Evolutionary conservation across 2,888 invertebrate species (phyloP), one percentile per base, ranked within the genome.

Genomic region (Diplazon laetatorius): DNA sequence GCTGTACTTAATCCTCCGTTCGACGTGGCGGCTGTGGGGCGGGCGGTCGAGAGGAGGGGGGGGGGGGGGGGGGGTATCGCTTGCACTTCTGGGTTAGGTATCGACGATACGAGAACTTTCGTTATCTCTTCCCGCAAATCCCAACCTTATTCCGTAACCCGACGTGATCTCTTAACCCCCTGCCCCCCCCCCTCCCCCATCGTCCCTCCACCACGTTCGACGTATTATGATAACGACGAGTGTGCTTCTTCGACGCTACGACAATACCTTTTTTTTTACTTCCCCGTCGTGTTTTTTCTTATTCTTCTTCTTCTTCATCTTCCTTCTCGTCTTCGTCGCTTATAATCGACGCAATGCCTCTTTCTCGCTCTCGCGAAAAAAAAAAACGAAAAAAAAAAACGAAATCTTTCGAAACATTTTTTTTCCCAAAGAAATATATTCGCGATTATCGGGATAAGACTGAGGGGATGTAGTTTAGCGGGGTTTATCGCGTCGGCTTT

Each of bases 371-470:
- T 16, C 39, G 25, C 5, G 22, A n/a, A n/a, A n/a, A n/a, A n/a
- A n/a, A n/a, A n/a, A n/a, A n/a, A n/a, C n/a, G n/a, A n/a, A n/a
- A n/a, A n/a, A n/a, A n/a, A n/a, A n/a, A n/a, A n/a, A n/a, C n/a
- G n/a, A 60, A 48, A 25, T 44, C 71, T 52, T 8, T 16, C 6
- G 22, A 9, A 25, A 48, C 60, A 66, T 66, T 66, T 60, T 60
- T 62, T 25, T 46, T 50, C 37, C n/a, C n/a, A 37, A 1, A 18
- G 48, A 42, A 39, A 2, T 39, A 2, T 39, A 39, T 30, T 44
- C 59, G 50, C 37, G 55, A 62, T 46, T 63, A 68, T 46, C 69
- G 62, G 63, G 72, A 77, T 73, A 77, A 77, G 55, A 48, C 39
- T 62, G 55, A 68, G 6, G 30, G 10, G 37, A 68, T 69, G 55